These are phyloP conservation scores for Ernsta delagoae DNA, from an alignment of 2,888 invertebrate species.

Conservation along the genomic window DNA sequence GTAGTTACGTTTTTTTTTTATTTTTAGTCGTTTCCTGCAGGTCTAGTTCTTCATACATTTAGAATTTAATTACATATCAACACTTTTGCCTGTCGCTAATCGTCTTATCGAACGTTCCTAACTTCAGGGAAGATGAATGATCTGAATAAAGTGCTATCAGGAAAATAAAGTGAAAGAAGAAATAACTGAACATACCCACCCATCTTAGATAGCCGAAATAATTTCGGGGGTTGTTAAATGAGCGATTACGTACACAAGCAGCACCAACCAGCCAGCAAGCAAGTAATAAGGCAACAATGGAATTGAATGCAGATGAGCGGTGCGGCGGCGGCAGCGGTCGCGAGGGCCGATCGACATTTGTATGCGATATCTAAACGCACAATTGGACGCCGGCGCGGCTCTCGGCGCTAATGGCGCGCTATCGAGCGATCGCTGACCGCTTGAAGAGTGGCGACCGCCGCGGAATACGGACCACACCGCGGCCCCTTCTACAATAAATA, in stretches of 20 bases:
- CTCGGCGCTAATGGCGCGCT: slow-evolving; percentile 84
- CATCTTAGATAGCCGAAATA: not conserved
- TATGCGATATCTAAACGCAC: slow-evolving; percentile 84
- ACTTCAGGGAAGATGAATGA: too few species aligned
- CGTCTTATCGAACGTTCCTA: too few species aligned
- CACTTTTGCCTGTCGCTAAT: too few species aligned
- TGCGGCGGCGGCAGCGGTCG: slow-evolving; percentile 49
- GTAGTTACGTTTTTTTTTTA: too few species aligned
- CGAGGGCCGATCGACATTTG: slow-evolving; percentile 78
- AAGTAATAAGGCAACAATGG: slow-evolving; percentile 76
- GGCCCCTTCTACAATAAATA: slow-evolving; percentile 75
- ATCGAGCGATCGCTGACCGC: slow-evolving; percentile 75
- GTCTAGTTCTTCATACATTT: too few species aligned
- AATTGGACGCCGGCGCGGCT: slow-evolving; percentile 82
- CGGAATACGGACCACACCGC: slow-evolving; percentile 74
- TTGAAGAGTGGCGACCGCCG: slow-evolving; percentile 79
- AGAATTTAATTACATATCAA: too few species aligned
- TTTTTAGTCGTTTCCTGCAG: too few species aligned
- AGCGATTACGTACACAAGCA: not conserved
- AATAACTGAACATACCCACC: too few species aligned
- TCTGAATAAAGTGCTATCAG: too few species aligned
- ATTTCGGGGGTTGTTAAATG: not conserved
- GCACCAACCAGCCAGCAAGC: too few species aligned
- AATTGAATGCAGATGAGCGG: slow-evolving; percentile 83
- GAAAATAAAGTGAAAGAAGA: too few species aligned